Conservation (phyloP, 2,888 invertebrate genomes). For the Melanostoma mellinum region DNA sequence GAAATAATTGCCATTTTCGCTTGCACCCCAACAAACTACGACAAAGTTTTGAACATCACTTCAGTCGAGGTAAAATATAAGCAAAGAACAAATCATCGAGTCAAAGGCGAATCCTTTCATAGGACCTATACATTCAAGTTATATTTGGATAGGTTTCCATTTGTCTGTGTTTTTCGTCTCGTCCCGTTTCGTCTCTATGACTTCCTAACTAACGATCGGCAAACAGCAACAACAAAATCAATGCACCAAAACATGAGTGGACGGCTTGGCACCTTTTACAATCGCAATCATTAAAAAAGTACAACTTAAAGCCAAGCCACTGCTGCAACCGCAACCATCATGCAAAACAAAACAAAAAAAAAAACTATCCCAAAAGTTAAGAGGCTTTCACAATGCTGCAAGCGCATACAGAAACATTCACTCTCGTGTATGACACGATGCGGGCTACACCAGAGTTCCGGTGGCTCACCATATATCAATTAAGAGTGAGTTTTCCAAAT, state of each 20-base stretch:
- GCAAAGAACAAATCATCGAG: conserved; percentile 25
- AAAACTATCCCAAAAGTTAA: conserved; percentile 26
- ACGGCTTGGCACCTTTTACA: conserved; percentile 1
- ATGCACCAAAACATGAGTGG: background rate
- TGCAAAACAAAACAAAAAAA: conserved; percentile 23
- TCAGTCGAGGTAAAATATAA: conserved; percentile 8
- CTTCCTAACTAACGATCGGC: conserved; percentile 27
- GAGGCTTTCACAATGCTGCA: conserved; percentile 35
- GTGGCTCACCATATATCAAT: conserved; percentile 64
- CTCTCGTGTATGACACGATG: conserved; percentile 23
- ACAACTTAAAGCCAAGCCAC: conserved; percentile 28
- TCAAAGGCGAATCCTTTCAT: conserved; percentile 35
- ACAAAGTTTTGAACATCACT: conserved; percentile 31
- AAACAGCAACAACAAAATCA: conserved; percentile 14
- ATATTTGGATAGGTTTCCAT: background rate
- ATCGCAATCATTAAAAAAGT: conserved; percentile 45
- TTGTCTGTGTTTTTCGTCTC: background rate
- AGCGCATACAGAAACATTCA: background rate
- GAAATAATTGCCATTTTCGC: too few relatives aligned
- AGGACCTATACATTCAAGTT: too few relatives aligned
- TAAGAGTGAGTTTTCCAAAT: conserved; percentile 66
- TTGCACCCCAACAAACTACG: background rate
- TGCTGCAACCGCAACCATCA: conserved; percentile 20
- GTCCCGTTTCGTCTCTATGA: background rate
- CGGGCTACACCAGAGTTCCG: conserved; percentile 34